phyloP scores from a whole-genome alignment of 2,797 vertebrate species.

The Salarias fasciatus region DNA sequence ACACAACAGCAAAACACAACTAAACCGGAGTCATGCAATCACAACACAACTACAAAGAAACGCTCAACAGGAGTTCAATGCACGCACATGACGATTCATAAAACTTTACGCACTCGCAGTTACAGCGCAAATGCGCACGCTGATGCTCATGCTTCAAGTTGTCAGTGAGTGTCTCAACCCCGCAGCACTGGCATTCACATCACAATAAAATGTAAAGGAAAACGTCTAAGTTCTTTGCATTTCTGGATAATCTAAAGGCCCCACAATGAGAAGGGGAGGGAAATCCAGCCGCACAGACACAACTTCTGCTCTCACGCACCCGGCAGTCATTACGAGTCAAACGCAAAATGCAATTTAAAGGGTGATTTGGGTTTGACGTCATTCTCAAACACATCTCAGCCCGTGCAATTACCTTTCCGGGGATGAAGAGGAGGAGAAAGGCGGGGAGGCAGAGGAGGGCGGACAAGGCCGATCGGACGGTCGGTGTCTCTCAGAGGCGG shows the following conservation, averaged over 20 bases:
- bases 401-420: constrained; percentile 63
- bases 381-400: constrained; percentile 46
- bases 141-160: too few species aligned
- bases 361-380: constrained; percentile 63
- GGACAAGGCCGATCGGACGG: constrained; percentile 1
- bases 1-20: constrained; percentile 4
- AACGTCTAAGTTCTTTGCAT: background rate
- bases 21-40: background rate
- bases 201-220: background rate
- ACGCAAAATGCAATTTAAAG: constrained; percentile 58
- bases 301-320: constrained; percentile 32
- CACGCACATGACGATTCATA: too few species aligned
- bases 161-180: too few species aligned
- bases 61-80: too few species aligned
- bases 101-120: too few species aligned
- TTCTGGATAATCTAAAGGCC: constrained; percentile 1
- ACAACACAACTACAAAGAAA: background rate
- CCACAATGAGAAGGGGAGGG: background rate
- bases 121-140: background rate
- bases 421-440: constrained; percentile 22
- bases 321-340: constrained; percentile 36
- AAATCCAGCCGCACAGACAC: constrained; percentile 21
- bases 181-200: too few species aligned
- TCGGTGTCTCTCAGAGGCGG: constrained; percentile 15
- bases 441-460: constrained; percentile 7